Base-by-base conservation (phyloP, 2,113 vertebrate species). In the Machaerirhynchus nigripectus region DNA sequence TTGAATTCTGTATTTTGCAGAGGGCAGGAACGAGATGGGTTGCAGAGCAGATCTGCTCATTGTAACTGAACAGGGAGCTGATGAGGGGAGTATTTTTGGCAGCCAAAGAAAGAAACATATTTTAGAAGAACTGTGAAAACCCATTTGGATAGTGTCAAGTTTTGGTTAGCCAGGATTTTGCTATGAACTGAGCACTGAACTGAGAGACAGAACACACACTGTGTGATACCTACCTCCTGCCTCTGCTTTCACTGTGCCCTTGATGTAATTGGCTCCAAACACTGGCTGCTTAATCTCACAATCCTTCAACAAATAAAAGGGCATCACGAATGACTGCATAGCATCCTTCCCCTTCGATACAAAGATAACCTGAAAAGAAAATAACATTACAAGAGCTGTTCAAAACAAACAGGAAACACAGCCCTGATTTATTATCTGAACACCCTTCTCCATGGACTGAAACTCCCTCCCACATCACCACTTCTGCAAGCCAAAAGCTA, bases 201-300 rank as follows among this genome's bases (percentile, higher is more conserved):
- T 44, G 46, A 61, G 75, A 31, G 5, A 46, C 11, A 49, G 27
- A 84, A 31, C 28, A 24, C 1, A 11, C 8, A 11, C 31, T 39
- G 7, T 13, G 44, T 33, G 27, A 11, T 13, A 97, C 98, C 2
- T 65, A 99, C 99, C 99, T 98, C 98, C 98, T 53, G 99, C 98
- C 94, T 99, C 99, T 4, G 99, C 99, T 73, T 85, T 98, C 95
- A 99, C 97, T 2, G 93, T 98, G 5, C 99, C 99, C 94, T 99
- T 99, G 96, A 99, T 98, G 81, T 99, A 99, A 97, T 99, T 99
- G 53, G 99, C 99, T 50, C 99, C 99, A 35, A 99, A 98, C 42
- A 99, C 99, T 5, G 99, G 99, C 84, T 99, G 99, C 90, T 99
- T 99, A 93, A 99, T 98, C 97, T 99, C 99, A 87, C 99, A 99